phyloP scores from a whole-genome alignment of 2,888 invertebrate species.

The Tanytarsus gracilentus region DNA sequence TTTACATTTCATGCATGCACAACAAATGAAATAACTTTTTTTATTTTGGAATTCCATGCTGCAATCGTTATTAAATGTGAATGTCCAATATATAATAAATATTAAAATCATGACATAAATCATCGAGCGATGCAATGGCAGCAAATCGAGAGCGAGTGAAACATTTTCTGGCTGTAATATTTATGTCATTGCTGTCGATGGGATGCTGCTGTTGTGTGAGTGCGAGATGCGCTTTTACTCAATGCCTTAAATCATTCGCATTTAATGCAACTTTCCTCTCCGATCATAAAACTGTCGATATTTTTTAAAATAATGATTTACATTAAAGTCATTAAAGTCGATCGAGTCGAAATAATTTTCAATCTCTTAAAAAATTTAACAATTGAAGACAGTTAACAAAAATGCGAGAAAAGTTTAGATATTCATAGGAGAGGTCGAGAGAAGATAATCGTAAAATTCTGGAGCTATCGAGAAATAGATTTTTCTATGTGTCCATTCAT shows the following conservation, averaged over 20 bases:
- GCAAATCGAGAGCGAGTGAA: no score
- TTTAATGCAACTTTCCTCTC: not conserved
- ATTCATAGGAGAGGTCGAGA: slow-evolving; percentile 1
- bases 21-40: no score
- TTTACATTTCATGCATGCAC: no score
- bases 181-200: no score
- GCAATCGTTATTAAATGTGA: not conserved
- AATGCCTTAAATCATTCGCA: not conserved
- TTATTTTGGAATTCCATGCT: no score
- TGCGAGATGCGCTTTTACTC: no score
- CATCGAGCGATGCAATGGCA: not conserved
- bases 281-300: not conserved
- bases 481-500: not conserved
- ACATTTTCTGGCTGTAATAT: no score
- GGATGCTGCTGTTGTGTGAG: no score
- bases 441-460: slow-evolving; percentile 17
- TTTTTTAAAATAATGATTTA: slow-evolving; percentile 3
- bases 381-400: slow-evolving; percentile 7
- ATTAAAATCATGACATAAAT: slow-evolving; percentile 26
- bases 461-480: slow-evolving; percentile 5
- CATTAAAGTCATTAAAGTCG: no score
- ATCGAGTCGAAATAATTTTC: not conserved
- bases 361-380: not conserved
- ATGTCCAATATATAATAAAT: slow-evolving; percentile 18
- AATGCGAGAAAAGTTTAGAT: slow-evolving; percentile 11